Evolutionary conservation across 2,113 vertebrate species (phyloP), one percentile per base, ranked within the genome.

Genomic region (Hippocampus abdominalis): DNA sequence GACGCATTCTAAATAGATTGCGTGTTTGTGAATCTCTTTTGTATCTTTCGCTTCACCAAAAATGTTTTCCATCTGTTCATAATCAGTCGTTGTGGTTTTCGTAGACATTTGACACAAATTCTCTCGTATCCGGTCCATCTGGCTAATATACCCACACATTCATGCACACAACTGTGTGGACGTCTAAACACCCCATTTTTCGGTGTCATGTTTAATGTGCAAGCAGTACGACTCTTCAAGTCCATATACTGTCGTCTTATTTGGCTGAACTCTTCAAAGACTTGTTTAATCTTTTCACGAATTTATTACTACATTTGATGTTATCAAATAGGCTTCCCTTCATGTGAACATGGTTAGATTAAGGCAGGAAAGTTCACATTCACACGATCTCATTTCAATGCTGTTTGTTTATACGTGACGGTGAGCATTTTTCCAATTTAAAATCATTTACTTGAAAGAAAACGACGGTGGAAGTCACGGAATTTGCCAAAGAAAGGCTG

Each of bases 281-380:
- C 39, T 76, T 74, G 42, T 54, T 69, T 69, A 20, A 56, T 70
- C 18, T 61, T 5, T 8, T 32, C 5, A 44, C n/a, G 53, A 36
- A 67, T 76, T 49, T 69, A 67, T 48, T 59, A 16, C n/a, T 20
- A 32, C 8, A 44, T 61, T 53, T 59, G 40, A 5, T 59, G 16
- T 44, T 18, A 54, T 61, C 56, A 64, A 66, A 54, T 40, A 0
- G 3, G 20, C 15, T 65, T 42, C 13, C 1, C 21, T 74, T 44
- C 2, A 16, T 56, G 6, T 64, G 21, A 54, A 66, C 27, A 27
- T 2, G 36, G 40, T 18, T 36, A 62, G 29, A 75, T 67, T 72
- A 74, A 10, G 54, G 11, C 12, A 20, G 29, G 27, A 2, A 69
- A 69, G 20, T 56, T 6, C 54, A 48, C 57, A 18, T 8, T 63